phyloP scores from a whole-genome alignment of 2,113 vertebrate species.

The Protobothrops flavoviridis region DNA sequence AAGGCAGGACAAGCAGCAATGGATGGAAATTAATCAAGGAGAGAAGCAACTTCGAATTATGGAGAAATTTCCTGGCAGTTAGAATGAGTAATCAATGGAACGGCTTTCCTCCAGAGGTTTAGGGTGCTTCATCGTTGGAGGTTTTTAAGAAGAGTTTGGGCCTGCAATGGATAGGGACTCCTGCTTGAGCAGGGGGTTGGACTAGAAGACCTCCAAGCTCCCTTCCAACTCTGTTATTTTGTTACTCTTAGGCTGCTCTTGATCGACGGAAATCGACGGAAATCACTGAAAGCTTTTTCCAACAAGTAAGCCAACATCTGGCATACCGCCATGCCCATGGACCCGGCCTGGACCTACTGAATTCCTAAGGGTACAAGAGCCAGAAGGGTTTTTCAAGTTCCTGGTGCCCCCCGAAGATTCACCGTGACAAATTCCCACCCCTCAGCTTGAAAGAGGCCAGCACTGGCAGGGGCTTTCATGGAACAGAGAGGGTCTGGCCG shows the following conservation, averaged over 20 bases:
- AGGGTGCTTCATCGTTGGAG: background rate
- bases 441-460: background rate
- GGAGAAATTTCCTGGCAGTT: background rate
- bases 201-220: background rate
- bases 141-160: background rate
- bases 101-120: background rate
- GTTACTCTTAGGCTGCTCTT: background rate
- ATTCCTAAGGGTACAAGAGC: background rate
- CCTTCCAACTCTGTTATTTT: background rate
- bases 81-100: background rate
- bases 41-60: background rate
- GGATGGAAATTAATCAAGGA: background rate
- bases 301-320: background rate
- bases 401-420: background rate
- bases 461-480: conserved; percentile 15
- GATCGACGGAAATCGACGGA: background rate
- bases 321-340: background rate
- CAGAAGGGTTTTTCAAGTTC: background rate
- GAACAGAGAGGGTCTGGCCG: conserved; percentile 43
- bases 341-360: background rate
- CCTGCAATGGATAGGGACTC: background rate
- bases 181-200: background rate
- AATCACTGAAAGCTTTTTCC: background rate
- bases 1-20: background rate
- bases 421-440: background rate